Conservation (phyloP, 2,888 invertebrate genomes). For the Brachynemurus nebulosus region DNA sequence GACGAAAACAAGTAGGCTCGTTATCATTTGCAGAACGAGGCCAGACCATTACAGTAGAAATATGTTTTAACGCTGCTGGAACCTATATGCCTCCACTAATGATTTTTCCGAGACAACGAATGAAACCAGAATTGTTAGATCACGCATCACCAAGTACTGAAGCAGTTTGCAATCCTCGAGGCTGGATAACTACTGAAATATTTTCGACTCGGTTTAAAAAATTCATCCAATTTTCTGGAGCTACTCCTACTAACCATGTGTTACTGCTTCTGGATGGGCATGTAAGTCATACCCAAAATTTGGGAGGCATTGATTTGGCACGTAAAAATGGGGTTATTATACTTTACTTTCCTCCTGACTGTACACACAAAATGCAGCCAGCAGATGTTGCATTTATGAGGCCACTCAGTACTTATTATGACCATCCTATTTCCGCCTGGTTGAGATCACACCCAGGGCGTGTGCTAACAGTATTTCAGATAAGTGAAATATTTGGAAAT, state of each 20-base stretch:
- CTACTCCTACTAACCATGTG: too few relatives aligned
- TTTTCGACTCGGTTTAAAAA: conserved; percentile 19
- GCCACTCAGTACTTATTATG: conserved; percentile 20
- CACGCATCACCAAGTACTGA: conserved; percentile 22
- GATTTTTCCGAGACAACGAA: conserved; percentile 22
- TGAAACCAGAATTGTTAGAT: conserved; percentile 21
- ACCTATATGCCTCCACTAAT: conserved; percentile 22
- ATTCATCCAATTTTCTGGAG: conserved; percentile 15
- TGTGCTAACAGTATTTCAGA: too few relatives aligned
- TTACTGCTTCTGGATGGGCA: too few relatives aligned
- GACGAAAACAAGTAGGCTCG: conserved; percentile 13
- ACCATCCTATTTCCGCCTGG: conserved; percentile 19
- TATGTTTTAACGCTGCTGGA: conserved; percentile 21
- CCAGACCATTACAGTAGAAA: conserved; percentile 19
- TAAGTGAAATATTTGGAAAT: too few relatives aligned
- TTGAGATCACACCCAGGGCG: conserved; percentile 12
- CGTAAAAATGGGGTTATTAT: conserved; percentile 18
- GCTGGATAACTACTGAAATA: conserved; percentile 21
- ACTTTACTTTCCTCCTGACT: conserved; percentile 19
- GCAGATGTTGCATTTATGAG: conserved; percentile 21
- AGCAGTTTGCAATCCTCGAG: conserved; percentile 20
- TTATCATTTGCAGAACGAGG: conserved; percentile 23
- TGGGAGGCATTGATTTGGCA: conserved; percentile 22
- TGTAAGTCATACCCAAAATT: too few relatives aligned
- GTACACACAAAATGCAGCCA: conserved; percentile 20